Percentiles rank a stretch among this genome's conserved stretches.
These are phyloP conservation scores for Acipenser oxyrinchus DNA, from an alignment of 2,797 vertebrate genomes.

Conservation along the genomic window DNA sequence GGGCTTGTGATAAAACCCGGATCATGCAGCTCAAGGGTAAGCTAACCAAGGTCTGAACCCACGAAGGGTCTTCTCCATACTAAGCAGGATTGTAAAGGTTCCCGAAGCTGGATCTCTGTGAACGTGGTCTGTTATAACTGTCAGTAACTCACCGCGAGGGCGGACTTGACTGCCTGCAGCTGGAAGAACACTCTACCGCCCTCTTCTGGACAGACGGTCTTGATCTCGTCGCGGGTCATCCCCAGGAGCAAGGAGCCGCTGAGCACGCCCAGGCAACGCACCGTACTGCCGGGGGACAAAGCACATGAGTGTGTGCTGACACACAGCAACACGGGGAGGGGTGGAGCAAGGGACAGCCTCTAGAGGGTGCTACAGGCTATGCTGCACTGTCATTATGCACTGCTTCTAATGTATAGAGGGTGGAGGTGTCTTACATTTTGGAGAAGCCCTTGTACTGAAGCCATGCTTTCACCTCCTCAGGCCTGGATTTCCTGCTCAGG, in stretches of 20 bases:
- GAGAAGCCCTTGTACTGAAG: constrained; percentile 70
- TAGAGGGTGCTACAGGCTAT: too few relatives aligned
- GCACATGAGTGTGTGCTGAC: not conserved
- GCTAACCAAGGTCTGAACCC: too few relatives aligned
- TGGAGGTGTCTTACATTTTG: constrained; percentile 53
- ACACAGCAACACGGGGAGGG: not conserved
- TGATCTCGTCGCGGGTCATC: constrained; percentile 68
- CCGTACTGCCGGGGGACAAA: constrained; percentile 55
- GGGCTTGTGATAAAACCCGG: too few relatives aligned
- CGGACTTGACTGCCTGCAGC: constrained; percentile 54
- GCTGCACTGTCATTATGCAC: too few relatives aligned
- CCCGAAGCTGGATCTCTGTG: not conserved
- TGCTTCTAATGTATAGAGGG: not conserved
- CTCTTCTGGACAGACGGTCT: constrained; percentile 73
- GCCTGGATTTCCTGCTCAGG: constrained; percentile 58
- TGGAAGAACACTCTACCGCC: constrained; percentile 66
- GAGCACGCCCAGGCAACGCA: constrained; percentile 67
- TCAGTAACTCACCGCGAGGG: constrained; percentile 55
- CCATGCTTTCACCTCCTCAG: constrained; percentile 77
- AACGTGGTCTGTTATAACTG: not conserved
- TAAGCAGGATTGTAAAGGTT: too few relatives aligned
- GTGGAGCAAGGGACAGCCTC: not conserved
- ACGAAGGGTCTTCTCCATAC: too few relatives aligned
- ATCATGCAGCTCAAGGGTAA: too few relatives aligned
- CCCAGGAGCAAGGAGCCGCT: constrained; percentile 66